Base-by-base conservation (phyloP, 2,888 invertebrate genomes). In the Ectobius pallidus region DNA sequence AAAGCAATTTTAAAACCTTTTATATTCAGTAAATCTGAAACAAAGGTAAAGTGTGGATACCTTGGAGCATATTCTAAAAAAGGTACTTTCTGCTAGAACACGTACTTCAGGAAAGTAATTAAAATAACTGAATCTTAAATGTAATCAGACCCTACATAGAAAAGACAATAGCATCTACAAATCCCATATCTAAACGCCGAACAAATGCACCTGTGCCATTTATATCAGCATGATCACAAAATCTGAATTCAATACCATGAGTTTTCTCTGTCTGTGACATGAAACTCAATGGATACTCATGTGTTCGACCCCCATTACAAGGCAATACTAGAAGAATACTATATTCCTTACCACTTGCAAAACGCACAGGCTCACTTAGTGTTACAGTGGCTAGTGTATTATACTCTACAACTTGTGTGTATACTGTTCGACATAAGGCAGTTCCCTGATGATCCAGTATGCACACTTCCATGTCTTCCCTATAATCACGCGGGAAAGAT, bases 121-220 rank as follows among this genome's bases (percentile, higher is more conserved):
- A n/a, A n/a, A n/a, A n/a, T n/a, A n/a, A n/a, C n/a, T n/a, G n/a
- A n/a, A n/a, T n/a, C n/a, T n/a, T n/a, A n/a, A n/a, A n/a, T 46
- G 16, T 46, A n/a, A n/a, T 27, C 67, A 42, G 3, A 14, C 4
- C 4, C n/a, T 65, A 65, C 18, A 46, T 27, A 25, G 73, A 73
- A 61, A 70, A 75, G 14, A 76, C 72, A 39, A 76, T 22, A 20
- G 74, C 68, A 68, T 76, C 73, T 7, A 76, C 52, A 63, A 74
- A 76, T 18, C 76, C 76, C 73, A 74, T 74, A 52, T 76, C 74
- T 2, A 73, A 39, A 20, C 73, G 69, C 9, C 73, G 71, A 9
- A 72, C 74, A 61, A 76, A 74, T 18, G 73, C 49, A 44, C 71
- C 74, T 16, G 32, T 67, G 16, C 67, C 73, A 20, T 63, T 55